Conservation (phyloP, 2,797 vertebrate species). For the Chelmon rostratus region DNA sequence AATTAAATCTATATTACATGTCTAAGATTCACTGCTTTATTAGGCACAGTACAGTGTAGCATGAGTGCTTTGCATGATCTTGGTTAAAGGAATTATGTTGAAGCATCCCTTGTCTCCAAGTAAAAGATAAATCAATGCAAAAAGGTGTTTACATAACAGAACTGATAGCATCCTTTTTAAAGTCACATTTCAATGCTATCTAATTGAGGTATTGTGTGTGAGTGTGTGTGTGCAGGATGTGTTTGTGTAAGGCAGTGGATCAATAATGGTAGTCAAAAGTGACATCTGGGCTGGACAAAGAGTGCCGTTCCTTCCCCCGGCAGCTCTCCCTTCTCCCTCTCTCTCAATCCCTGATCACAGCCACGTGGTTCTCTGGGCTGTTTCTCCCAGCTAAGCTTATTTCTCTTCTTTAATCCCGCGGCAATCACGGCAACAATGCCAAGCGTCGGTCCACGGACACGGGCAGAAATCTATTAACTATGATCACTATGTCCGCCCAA, state of each 20-base stretch:
- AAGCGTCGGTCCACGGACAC: constrained; percentile 47
- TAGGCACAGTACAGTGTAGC: neutral
- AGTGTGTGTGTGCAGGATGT: constrained; percentile 27
- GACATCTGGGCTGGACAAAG: constrained; percentile 83
- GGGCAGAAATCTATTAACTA: constrained; percentile 76
- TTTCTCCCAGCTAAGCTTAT: constrained; percentile 81
- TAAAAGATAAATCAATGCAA: constrained; percentile 1
- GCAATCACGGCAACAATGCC: constrained; percentile 79
- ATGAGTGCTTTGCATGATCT: neutral
- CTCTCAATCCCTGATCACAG: constrained; percentile 73
- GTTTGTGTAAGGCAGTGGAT: constrained; percentile 65
- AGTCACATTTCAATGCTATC: constrained; percentile 30
- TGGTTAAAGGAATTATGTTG: neutral
- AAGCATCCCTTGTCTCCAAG: constrained; percentile 10
- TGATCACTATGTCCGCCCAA: constrained; percentile 70
- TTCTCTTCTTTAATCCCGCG: constrained; percentile 83
- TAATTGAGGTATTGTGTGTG: constrained; percentile 41
- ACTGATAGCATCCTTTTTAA: constrained; percentile 21
- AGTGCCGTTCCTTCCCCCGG: constrained; percentile 65
- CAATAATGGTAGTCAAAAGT: constrained; percentile 77
- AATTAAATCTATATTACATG: neutral
- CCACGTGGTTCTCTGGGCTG: constrained; percentile 78
- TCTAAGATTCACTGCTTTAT: neutral
- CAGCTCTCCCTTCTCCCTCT: constrained; percentile 51
- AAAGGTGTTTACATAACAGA: constrained; percentile 29